Percentiles rank a stretch among this genome's conserved stretches.
phyloP scores from a whole-genome alignment of 2,888 invertebrate species.

The Pocota personata region DNA sequence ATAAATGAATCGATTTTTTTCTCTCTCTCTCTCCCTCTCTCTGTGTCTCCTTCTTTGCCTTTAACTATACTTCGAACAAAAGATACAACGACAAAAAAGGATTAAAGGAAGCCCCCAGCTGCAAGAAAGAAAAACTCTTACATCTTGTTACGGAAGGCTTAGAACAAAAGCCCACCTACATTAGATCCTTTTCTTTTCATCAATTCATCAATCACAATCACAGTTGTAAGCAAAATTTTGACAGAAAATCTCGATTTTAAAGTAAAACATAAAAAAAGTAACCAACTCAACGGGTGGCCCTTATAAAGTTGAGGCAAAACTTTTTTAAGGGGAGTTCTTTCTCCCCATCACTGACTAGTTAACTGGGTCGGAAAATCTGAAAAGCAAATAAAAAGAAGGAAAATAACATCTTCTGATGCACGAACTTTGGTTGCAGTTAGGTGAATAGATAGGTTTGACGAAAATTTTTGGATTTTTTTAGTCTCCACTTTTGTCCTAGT shows the following conservation, averaged over 20 bases:
- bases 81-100: constrained; percentile 46
- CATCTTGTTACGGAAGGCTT: constrained; percentile 54
- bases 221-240: constrained; percentile 55
- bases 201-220: constrained; percentile 63
- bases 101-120: constrained; percentile 47
- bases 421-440: constrained; percentile 16
- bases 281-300: constrained; percentile 14
- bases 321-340: constrained; percentile 6
- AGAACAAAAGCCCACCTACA: constrained; percentile 55
- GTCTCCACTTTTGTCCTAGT: neutral
- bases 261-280: neutral
- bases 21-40: neutral
- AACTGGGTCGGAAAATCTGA: constrained; percentile 42
- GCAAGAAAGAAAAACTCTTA: constrained; percentile 9
- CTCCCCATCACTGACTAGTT: neutral
- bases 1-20: constrained; percentile 41
- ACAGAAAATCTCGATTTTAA: constrained; percentile 38
- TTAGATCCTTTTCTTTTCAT: constrained; percentile 49
- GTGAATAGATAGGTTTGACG: constrained; percentile 33
- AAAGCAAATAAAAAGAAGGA: neutral
- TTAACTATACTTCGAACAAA: constrained; percentile 29
- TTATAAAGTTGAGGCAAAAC: constrained; percentile 23
- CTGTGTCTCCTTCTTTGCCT: neutral
- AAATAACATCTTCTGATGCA: neutral
- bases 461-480: constrained; percentile 26